phyloP scores from a whole-genome alignment of 2,797 vertebrate genomes.

The Acanthurus lineatus region DNA sequence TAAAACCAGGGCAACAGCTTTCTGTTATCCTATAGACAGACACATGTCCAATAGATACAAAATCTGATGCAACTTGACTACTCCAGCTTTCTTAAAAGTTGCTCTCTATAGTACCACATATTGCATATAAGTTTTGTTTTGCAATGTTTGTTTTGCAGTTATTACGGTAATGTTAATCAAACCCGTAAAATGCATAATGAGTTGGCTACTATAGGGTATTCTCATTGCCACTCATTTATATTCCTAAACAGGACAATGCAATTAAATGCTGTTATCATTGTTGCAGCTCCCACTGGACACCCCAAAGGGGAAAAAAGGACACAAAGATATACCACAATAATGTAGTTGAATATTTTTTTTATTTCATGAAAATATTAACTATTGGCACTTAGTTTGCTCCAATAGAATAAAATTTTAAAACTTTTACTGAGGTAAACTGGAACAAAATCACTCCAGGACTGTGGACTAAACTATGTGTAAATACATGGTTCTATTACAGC shows the following conservation, averaged over 20 bases:
- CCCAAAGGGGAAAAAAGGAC: not conserved
- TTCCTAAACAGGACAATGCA: not conserved
- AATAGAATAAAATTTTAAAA: conserved; percentile 68
- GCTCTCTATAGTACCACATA: not conserved
- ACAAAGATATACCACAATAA: not conserved
- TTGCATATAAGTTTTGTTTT: not conserved
- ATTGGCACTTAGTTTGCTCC: conserved; percentile 77
- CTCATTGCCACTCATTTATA: not conserved
- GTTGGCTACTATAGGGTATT: not conserved
- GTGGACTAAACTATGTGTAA: conserved; percentile 10
- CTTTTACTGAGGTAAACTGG: conserved; percentile 34
- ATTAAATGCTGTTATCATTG: not conserved
- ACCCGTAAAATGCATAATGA: not conserved
- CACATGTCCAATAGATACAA: too few species aligned
- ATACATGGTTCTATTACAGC: conserved; percentile 27
- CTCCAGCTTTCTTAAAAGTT: not conserved
- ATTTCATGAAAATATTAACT: conserved; percentile 80
- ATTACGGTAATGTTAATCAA: not conserved
- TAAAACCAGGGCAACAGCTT: too few species aligned
- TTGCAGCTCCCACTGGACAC: not conserved
- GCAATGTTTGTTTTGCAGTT: not conserved
- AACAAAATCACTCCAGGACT: conserved; percentile 27
- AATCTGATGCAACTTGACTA: not conserved
- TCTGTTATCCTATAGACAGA: too few species aligned
- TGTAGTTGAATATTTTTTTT: conserved; percentile 71